A percentile compares a stretch with the other conserved stretches of the same genome.
Conservation (phyloP, 2,888 invertebrate genomes). For the Steromphala cineraria region DNA sequence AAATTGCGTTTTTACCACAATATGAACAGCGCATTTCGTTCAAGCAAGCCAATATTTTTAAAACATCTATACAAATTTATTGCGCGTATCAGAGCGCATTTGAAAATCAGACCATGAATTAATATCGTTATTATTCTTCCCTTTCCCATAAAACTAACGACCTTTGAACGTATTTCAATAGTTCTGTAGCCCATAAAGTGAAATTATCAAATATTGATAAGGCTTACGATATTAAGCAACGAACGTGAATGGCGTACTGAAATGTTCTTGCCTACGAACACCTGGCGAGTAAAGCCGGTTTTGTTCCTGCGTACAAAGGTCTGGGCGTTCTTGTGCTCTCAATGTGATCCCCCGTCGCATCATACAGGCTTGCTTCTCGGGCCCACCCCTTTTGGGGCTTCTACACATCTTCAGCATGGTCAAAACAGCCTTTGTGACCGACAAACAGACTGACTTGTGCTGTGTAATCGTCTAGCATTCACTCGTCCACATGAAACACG, state of each 20-base stretch:
- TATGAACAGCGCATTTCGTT: not conserved
- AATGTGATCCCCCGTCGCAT: not conserved
- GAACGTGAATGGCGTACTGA: not conserved
- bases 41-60: not conserved
- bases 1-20: not conserved
- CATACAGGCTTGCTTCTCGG: not conserved
- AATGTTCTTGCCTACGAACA: not conserved
- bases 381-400: not conserved
- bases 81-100: not conserved
- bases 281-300: not conserved
- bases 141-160: constrained; percentile 7
- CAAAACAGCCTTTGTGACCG: too few relatives aligned
- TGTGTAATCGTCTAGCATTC: too few relatives aligned
- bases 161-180: constrained; percentile 14
- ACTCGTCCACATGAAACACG: too few relatives aligned
- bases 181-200: not conserved
- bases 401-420: too few relatives aligned
- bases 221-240: not conserved
- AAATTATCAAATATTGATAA: constrained; percentile 21
- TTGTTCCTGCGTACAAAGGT: not conserved
- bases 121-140: constrained; percentile 5
- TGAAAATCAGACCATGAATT: constrained; percentile 16
- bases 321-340: not conserved
- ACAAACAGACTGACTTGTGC: too few relatives aligned
- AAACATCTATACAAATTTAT: constrained; percentile 1